phyloP scores from a whole-genome alignment of 2,888 invertebrate genomes.

The Pachycephus smyrnensis region DNA sequence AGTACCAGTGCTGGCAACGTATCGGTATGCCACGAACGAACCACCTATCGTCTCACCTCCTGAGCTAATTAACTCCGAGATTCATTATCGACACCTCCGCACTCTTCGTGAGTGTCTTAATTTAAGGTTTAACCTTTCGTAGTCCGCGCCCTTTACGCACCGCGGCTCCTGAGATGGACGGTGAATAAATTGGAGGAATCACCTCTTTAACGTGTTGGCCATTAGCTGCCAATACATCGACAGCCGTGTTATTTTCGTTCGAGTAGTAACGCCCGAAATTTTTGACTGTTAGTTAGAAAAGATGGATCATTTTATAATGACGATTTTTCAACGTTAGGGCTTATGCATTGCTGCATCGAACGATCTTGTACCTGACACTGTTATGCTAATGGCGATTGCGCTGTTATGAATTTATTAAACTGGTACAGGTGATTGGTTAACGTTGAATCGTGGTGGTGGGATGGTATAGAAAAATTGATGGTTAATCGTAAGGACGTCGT shows the following conservation, averaged over 20 bases:
- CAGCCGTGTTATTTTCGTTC: neutral
- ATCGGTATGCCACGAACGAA: slow-evolving; percentile 60
- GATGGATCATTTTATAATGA: neutral
- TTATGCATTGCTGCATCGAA: neutral
- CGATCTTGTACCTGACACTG: neutral
- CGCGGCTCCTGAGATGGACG: neutral
- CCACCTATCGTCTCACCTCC: slow-evolving; percentile 55
- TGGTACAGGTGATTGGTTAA: neutral
- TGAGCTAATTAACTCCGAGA: slow-evolving; percentile 61
- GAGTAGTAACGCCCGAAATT: neutral
- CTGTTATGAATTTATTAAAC: neutral
- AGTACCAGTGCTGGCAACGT: slow-evolving; percentile 30
- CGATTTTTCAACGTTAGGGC: neutral
- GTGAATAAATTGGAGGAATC: neutral
- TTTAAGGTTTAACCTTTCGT: slow-evolving; percentile 42
- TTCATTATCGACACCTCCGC: slow-evolving; percentile 61
- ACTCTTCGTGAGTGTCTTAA: slow-evolving; percentile 49
- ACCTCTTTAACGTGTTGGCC: neutral
- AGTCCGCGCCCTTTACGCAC: slow-evolving; percentile 3
- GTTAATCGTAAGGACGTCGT: neutral
- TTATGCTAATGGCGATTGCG: neutral
- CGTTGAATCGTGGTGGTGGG: neutral
- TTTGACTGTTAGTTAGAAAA: neutral
- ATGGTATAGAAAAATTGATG: neutral
- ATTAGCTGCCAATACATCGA: neutral